These are phyloP conservation scores for Caracal caracal DNA, from an alignment of 2,113 vertebrate genomes.

Conservation along the genomic window DNA sequence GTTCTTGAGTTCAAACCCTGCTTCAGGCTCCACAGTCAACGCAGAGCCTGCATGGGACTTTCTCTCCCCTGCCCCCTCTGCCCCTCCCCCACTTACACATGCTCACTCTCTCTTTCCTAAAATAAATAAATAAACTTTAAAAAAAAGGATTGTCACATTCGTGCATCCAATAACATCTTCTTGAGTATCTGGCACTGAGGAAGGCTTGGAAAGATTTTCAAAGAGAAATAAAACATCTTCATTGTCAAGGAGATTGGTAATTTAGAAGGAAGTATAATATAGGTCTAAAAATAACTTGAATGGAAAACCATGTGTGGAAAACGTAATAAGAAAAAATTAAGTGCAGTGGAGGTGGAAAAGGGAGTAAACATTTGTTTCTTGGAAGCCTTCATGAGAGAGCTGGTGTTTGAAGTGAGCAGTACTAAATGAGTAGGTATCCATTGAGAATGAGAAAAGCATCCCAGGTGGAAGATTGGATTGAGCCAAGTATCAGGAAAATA, in stretches of 20 bases:
- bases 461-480: not conserved
- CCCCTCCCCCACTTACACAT: too few relatives aligned
- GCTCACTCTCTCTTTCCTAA: too few relatives aligned
- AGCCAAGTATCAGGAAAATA: not conserved
- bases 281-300: not conserved
- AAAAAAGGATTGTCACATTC: not conserved
- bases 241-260: not conserved
- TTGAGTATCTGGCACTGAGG: not conserved
- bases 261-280: not conserved
- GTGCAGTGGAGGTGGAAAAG: not conserved
- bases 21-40: too few relatives aligned
- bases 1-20: too few relatives aligned
- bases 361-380: not conserved
- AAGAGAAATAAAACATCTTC: not conserved
- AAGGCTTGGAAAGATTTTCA: not conserved
- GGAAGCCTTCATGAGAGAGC: not conserved
- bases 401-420: not conserved
- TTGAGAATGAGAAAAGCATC: not conserved
- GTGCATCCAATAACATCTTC: not conserved
- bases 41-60: too few relatives aligned
- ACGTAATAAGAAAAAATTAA: not conserved
- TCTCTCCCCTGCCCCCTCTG: too few relatives aligned
- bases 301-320: conserved; percentile 16
- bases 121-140: too few relatives aligned
- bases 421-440: not conserved